Evolutionary conservation across 2,888 invertebrate species (phyloP), one percentile per base, ranked within the genome.

Genomic region (Eurois occulta): DNA sequence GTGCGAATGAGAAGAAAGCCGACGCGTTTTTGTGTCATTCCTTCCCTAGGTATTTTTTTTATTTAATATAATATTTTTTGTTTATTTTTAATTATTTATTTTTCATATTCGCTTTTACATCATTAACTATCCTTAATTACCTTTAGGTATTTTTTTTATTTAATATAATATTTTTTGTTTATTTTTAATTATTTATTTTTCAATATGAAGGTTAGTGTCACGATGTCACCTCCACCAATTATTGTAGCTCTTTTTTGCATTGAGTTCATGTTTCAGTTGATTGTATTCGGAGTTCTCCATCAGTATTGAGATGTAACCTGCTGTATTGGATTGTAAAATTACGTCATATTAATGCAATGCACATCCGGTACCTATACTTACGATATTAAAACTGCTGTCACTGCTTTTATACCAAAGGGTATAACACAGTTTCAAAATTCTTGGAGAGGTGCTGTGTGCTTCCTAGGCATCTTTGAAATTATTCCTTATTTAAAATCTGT

Each of bases 1-100:
- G 65, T 80, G 86, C 71, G 78, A 77, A 83, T 80, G 78, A 80
- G 85, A 85, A 80, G 88, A 79, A 79, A 79, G 79, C 75, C 75
- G 73, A 77, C 68, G 35, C 24, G 77, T 86, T 83, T 83, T 84
- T 86, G 75, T 89, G 80, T 85, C 76, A 72, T 81, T 82, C 64
- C 72, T n/a, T n/a, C n/a, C n/a, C n/a, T n/a, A n/a, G n/a, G n/a
- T n/a, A n/a, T n/a, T n/a, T n/a, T n/a, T n/a, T 18, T 38, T 58
- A 38, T 78, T 58, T 24, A 32, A 28, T 10, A 10, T 41, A 41
- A 41, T 38, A 41, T 41, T 41, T 43, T 13, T 35, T 35, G 2
- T 4, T 38, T 41, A 43, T 43, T 13, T 43, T 43, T 24, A 21
- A 35, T 52, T 18, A 43, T 52, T 64, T 32, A 2, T n/a, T 64